Conservation (phyloP, 2,888 invertebrate genomes). For the Drosophila merina region DNA sequence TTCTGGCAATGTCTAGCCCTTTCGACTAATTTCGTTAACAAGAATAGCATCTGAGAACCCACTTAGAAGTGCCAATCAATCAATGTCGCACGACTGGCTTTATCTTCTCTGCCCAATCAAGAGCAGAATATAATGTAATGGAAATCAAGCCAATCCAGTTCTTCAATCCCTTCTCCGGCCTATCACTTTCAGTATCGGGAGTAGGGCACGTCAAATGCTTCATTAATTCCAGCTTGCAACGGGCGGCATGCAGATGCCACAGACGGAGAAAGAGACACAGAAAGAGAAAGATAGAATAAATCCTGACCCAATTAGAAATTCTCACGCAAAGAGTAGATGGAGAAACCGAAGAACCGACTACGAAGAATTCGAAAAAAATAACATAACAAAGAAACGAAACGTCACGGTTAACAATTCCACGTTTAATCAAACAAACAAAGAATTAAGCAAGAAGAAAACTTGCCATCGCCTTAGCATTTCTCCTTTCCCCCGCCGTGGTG, state of each 20-base stretch:
- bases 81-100: slow-evolving; percentile 28
- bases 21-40: background rate
- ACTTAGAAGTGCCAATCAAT: slow-evolving; percentile 26
- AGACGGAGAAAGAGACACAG: background rate
- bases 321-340: slow-evolving; percentile 69
- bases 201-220: slow-evolving; percentile 68
- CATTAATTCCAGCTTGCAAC: slow-evolving; percentile 54
- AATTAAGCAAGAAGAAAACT: slow-evolving; percentile 47
- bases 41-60: background rate
- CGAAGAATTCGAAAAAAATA: slow-evolving; percentile 5
- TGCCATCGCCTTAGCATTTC: slow-evolving; percentile 12
- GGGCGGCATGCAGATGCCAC: slow-evolving; percentile 14
- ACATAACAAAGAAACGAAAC: slow-evolving; percentile 54
- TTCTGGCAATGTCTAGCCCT: slow-evolving; percentile 42
- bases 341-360: slow-evolving; percentile 15
- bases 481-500: background rate
- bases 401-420: slow-evolving; percentile 72
- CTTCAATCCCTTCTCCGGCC: slow-evolving; percentile 9
- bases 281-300: slow-evolving; percentile 31
- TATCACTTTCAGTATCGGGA: slow-evolving; percentile 62
- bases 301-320: slow-evolving; percentile 75
- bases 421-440: slow-evolving; percentile 73
- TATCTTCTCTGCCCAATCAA: slow-evolving; percentile 32
- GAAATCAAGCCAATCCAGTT: slow-evolving; percentile 30
- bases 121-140: slow-evolving; percentile 9